A percentile compares a stretch with the other conserved stretches of the same genome.
These are phyloP conservation scores for Drosophila willistoni DNA, from an alignment of 1,140 invertebrate genomes.

Conservation along the genomic window DNA sequence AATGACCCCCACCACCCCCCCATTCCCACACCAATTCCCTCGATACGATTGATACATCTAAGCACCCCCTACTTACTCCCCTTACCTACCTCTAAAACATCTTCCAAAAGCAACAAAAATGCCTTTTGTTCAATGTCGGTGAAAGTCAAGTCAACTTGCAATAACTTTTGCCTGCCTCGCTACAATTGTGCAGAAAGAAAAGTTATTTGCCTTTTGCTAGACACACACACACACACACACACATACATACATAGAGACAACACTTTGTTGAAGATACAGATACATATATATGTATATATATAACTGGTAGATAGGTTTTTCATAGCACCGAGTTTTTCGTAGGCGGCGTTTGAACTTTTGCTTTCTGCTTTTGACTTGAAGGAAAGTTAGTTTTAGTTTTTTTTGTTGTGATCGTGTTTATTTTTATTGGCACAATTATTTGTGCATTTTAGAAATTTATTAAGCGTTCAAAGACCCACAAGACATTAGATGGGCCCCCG, in stretches of 20 bases:
- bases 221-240: neutral
- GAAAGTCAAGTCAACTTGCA: constrained; percentile 69
- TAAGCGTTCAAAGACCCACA: constrained; percentile 65
- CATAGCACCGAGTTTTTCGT: constrained; percentile 46
- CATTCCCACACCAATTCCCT: neutral
- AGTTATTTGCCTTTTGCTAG: constrained; percentile 53
- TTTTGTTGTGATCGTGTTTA: constrained; percentile 57
- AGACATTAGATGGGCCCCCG: neutral
- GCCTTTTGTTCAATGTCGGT: constrained; percentile 64
- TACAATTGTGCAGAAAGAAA: constrained; percentile 81
- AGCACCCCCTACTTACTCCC: neutral
- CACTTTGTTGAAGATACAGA: neutral
- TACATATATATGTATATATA: constrained; percentile 4
- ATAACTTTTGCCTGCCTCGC: constrained; percentile 44
- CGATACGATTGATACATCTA: neutral
- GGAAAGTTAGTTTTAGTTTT: constrained; percentile 59
- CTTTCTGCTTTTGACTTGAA: constrained; percentile 13
- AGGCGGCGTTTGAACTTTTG: constrained; percentile 76
- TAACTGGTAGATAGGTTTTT: constrained; percentile 44
- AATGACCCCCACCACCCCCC: constrained; percentile 45
- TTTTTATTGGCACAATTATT: constrained; percentile 82
- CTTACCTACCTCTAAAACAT: neutral
- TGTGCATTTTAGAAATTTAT: constrained; percentile 81
- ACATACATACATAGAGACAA: neutral
- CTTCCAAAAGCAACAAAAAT: constrained; percentile 8